Evolutionary conservation across 2,113 vertebrate genomes (phyloP).

Genomic region (Oryctolagus cuniculus): mOryCun1.1 NC_091438.1:51587001-51587500

Average conservation of each 20-base stretch:
- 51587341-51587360: neutral
- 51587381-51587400: neutral
- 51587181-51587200: neutral
- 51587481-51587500: constrained; percentile 3
- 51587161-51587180: neutral
- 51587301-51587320: neutral
- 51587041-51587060: neutral
- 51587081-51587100: neutral
- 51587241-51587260: neutral
- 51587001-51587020: neutral
- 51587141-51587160: neutral
- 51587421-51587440: neutral
- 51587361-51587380: neutral
- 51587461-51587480: neutral
- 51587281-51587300: neutral
- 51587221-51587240: neutral
- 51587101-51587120: neutral
- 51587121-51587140: neutral
- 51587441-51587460: constrained; percentile 34
- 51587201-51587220: neutral
- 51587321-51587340: neutral
- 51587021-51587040: neutral
- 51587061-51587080: neutral
- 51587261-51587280: neutral
- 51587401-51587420: neutral